Conservation (phyloP, 2,888 invertebrate species). For the Cecidostiba fungosa region DNA sequence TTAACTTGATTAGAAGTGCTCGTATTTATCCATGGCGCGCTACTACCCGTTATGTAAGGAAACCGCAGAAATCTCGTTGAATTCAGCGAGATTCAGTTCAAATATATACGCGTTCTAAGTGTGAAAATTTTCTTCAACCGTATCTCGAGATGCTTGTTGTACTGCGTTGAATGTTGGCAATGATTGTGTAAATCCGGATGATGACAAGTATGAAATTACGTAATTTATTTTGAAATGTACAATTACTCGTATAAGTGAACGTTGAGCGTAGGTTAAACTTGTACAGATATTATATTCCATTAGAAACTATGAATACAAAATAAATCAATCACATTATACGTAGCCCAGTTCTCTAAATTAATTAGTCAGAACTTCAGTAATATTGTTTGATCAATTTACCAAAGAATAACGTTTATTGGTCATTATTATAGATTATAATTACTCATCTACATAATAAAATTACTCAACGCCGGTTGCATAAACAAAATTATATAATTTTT, state of each 20-base stretch:
- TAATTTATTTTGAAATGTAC: too few relatives aligned
- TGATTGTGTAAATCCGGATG: not conserved
- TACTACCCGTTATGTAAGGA: slow-evolving; percentile 12
- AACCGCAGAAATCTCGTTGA: slow-evolving; percentile 35
- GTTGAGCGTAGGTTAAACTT: too few relatives aligned
- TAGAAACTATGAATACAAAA: too few relatives aligned
- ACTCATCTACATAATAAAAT: not conserved
- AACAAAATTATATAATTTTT: too few relatives aligned
- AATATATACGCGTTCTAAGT: not conserved
- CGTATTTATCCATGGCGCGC: slow-evolving; percentile 35
- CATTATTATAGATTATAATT: not conserved
- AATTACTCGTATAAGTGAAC: too few relatives aligned
- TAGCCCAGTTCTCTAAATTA: too few relatives aligned
- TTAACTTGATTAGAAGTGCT: slow-evolving; percentile 49
- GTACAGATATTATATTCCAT: too few relatives aligned
- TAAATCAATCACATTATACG: too few relatives aligned
- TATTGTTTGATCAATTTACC: not conserved
- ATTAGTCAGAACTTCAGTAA: not conserved
- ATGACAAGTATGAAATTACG: not conserved
- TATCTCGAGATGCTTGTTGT: not conserved
- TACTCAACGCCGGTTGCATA: not conserved
- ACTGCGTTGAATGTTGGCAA: not conserved
- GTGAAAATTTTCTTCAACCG: not conserved
- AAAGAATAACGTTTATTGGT: not conserved
- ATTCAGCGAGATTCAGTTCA: slow-evolving; percentile 5